A percentile compares a stretch with the other conserved stretches of the same genome.
Evolutionary conservation across 2,113 vertebrate genomes (phyloP).

Genomic region (Rallus limicola): DNA sequence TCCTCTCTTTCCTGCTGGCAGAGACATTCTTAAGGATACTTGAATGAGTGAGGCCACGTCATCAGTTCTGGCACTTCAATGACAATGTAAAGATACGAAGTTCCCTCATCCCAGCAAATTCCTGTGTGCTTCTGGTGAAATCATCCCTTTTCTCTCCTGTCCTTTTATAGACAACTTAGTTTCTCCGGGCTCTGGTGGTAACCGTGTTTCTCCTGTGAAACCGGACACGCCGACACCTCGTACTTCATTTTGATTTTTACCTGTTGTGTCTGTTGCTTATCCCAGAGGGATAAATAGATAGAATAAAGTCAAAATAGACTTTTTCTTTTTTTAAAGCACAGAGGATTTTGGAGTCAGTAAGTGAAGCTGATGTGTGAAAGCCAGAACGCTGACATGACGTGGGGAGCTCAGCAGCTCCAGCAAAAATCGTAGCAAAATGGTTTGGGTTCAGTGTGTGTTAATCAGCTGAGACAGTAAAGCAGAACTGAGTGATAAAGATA

Average conservation of each 20-base stretch:
- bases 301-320: neutral
- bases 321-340: neutral
- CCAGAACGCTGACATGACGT: neutral
- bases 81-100: neutral
- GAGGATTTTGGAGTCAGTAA: neutral
- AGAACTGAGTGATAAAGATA: neutral
- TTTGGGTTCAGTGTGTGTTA: neutral
- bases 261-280: neutral
- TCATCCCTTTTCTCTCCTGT: neutral
- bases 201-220: neutral
- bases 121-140: neutral
- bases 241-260: neutral
- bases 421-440: neutral
- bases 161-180: neutral
- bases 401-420: neutral
- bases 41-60: neutral
- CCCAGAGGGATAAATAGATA: neutral
- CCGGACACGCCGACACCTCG: rapidly evolving
- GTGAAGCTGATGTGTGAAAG: neutral
- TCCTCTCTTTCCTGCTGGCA: neutral
- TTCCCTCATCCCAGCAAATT: neutral
- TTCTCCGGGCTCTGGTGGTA: constrained; percentile 21
- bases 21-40: neutral
- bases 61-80: neutral
- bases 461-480: neutral